A percentile compares a stretch with the other conserved stretches of the same genome.
Evolutionary conservation across 2,888 invertebrate genomes (phyloP).

Genomic region (Laothoe populi): DNA sequence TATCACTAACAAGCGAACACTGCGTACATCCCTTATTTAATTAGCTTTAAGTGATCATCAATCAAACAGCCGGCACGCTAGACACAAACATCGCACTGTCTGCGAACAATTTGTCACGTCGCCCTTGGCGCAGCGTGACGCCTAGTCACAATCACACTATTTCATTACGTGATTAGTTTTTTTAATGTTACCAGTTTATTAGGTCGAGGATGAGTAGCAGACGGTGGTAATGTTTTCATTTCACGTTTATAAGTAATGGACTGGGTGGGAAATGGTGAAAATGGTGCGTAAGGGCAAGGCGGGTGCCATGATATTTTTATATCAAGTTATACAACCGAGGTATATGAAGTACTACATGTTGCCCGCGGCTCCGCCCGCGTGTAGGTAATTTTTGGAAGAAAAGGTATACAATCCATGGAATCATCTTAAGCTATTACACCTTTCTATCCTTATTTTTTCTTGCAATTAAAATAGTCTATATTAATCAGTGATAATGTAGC

Average conservation of each 20-base stretch:
- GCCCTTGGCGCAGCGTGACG: conserved; percentile 17
- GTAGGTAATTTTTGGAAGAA: too few relatives aligned
- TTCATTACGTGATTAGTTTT: conserved; percentile 23
- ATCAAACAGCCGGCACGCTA: conserved; percentile 37
- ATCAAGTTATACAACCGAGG: too few relatives aligned
- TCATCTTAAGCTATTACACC: too few relatives aligned
- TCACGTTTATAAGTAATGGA: background rate
- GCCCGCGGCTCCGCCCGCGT: too few relatives aligned
- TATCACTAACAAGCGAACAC: conserved; percentile 18
- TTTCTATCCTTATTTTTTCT: too few relatives aligned
- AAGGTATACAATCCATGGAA: too few relatives aligned
- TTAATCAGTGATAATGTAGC: too few relatives aligned
- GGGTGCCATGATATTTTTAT: too few relatives aligned
- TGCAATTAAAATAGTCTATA: too few relatives aligned
- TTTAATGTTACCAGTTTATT: conserved; percentile 7
- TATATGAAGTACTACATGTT: too few relatives aligned
- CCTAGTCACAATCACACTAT: conserved; percentile 15
- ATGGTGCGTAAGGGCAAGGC: background rate
- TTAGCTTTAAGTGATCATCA: conserved; percentile 50
- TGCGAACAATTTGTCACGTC: conserved; percentile 21
- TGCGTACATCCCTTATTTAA: conserved; percentile 44
- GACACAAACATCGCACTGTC: conserved; percentile 36
- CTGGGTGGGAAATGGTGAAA: background rate
- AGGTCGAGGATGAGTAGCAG: background rate
- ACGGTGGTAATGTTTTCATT: conserved; percentile 1